A percentile compares a stretch with the other conserved stretches of the same genome.
These are phyloP conservation scores for Tenrec ecaudatus DNA, from an alignment of 2,113 vertebrate genomes.

Conservation along the genomic window DNA sequence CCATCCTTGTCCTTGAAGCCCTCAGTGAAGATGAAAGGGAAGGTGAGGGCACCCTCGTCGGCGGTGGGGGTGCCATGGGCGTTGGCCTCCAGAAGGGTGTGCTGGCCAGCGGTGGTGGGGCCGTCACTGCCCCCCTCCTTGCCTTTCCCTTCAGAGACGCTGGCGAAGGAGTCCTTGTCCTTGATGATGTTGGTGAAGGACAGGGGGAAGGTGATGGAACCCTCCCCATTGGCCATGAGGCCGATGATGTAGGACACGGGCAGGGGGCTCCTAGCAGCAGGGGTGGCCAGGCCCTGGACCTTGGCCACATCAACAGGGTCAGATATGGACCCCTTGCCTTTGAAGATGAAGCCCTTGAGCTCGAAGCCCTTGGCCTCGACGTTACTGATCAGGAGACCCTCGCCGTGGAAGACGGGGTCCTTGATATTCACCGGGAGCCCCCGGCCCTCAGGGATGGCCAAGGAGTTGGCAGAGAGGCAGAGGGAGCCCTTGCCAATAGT, in stretches of 20 bases:
- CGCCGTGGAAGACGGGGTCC: background rate
- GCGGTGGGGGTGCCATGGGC: fast-evolving
- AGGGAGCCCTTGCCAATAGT: background rate
- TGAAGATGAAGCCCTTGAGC: background rate
- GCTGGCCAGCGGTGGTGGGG: fast-evolving
- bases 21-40: background rate
- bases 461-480: background rate
- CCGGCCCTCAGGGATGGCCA: fast-evolving
- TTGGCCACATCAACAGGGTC: fast-evolving
- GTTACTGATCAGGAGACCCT: background rate
- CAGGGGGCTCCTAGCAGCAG: fast-evolving
- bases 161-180: background rate
- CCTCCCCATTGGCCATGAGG: background rate
- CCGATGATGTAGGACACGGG: background rate
- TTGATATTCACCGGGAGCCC: background rate
- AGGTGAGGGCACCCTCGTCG: background rate
- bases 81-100: fast-evolving
- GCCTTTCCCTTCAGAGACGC: fast-evolving
- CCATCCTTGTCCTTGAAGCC: background rate
- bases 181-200: background rate
- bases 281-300: fast-evolving
- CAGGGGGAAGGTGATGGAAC: slow-evolving; percentile 4
- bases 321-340: background rate
- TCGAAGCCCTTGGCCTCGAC: background rate
- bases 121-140: fast-evolving